Percentiles rank a stretch among this genome's conserved stretches.
Evolutionary conservation across 2,113 vertebrate species (phyloP).

Genomic region (Eolophus roseicapilla): DNA sequence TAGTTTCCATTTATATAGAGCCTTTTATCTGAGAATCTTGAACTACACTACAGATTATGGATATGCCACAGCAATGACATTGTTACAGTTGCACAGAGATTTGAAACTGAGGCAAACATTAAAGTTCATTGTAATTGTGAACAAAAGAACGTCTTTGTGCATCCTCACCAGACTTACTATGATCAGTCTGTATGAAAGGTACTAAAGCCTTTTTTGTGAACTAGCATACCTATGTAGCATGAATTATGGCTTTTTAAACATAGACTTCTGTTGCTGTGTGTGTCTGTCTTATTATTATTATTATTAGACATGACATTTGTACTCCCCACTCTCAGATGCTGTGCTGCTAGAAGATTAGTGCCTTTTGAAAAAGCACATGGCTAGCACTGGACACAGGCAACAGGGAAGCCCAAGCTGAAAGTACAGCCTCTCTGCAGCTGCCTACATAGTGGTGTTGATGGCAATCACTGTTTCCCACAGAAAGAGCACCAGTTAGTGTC

Average conservation of each 20-base stretch:
- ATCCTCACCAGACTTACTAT: not conserved
- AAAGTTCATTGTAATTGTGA: slow-evolving; percentile 1
- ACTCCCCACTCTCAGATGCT: rapidly evolving
- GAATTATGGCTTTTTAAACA: not conserved
- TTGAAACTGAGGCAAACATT: not conserved
- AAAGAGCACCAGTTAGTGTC: not conserved
- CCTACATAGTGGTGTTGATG: rapidly evolving
- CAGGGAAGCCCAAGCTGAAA: not conserved
- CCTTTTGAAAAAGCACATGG: not conserved
- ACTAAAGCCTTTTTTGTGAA: not conserved
- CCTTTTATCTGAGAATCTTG: slow-evolving; percentile 42
- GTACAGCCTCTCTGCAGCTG: not conserved
- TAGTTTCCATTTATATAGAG: slow-evolving; percentile 25
- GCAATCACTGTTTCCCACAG: not conserved
- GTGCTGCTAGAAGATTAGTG: not conserved
- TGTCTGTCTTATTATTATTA: not conserved
- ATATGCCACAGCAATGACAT: not conserved
- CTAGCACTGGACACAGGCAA: rapidly evolving
- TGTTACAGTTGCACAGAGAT: slow-evolving; percentile 8
- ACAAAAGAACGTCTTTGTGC: not conserved
- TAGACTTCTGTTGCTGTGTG: not conserved
- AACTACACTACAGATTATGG: slow-evolving; percentile 18
- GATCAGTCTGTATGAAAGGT: not conserved
- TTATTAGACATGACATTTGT: rapidly evolving
- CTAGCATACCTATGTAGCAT: not conserved